These are phyloP conservation scores for Argyrosomus regius DNA, from an alignment of 2,797 vertebrate species.

Conservation along the genomic window DNA sequence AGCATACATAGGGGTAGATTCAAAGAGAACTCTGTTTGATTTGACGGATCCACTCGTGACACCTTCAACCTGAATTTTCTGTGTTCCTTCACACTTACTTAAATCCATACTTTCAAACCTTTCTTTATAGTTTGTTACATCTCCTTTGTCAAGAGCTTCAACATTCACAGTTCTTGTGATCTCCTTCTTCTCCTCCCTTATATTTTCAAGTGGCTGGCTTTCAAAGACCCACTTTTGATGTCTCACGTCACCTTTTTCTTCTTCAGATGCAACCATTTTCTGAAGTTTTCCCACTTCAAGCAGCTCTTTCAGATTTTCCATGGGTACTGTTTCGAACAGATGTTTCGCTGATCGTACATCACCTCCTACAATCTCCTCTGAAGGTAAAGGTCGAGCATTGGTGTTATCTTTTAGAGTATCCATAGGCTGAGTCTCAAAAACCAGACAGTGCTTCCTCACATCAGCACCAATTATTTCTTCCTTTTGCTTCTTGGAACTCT, in stretches of 20 bases:
- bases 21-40: slow-evolving; percentile 93
- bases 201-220: slow-evolving; percentile 91
- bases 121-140: slow-evolving; percentile 90
- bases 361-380: slow-evolving; percentile 91
- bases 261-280: slow-evolving; percentile 87
- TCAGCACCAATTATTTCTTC: slow-evolving; percentile 91
- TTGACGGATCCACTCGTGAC: slow-evolving; percentile 90
- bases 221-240: slow-evolving; percentile 94
- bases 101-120: slow-evolving; percentile 92
- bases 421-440: slow-evolving; percentile 93
- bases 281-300: slow-evolving; percentile 89
- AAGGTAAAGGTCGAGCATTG: slow-evolving; percentile 74
- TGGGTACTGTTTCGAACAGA: slow-evolving; percentile 92
- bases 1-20: slow-evolving; percentile 92
- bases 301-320: slow-evolving; percentile 91
- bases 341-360: slow-evolving; percentile 90
- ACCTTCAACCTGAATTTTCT: slow-evolving; percentile 91
- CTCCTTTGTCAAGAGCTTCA: slow-evolving; percentile 90
- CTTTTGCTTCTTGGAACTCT: slow-evolving; percentile 80
- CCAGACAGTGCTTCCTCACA: slow-evolving; percentile 90
- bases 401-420: slow-evolving; percentile 88
- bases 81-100: slow-evolving; percentile 86
- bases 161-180: slow-evolving; percentile 88
- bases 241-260: slow-evolving; percentile 92
- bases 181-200: slow-evolving; percentile 91